Percentiles rank a stretch among this genome's conserved stretches.
Evolutionary conservation across 2,888 invertebrate species (phyloP).

Genomic region (Saturnia pavonia): DNA sequence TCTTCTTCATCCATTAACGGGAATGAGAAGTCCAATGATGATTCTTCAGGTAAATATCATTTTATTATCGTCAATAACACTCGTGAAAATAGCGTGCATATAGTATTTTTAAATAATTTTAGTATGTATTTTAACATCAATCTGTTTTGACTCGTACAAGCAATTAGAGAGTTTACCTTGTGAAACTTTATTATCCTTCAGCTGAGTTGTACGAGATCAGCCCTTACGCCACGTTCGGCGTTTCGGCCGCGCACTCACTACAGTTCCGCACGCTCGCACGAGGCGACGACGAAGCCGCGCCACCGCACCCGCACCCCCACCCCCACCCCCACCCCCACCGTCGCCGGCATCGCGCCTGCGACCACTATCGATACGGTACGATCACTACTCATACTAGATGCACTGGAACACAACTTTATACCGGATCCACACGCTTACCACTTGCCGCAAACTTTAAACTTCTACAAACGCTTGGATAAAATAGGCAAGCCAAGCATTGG

Average conservation of each 20-base stretch:
- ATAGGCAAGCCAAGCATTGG: too few relatives aligned
- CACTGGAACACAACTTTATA: too few relatives aligned
- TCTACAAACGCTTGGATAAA: too few relatives aligned
- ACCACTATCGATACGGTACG: constrained; percentile 76
- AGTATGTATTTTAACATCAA: too few relatives aligned
- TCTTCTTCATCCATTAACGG: constrained; percentile 79
- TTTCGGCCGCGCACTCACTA: constrained; percentile 84
- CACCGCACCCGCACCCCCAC: constrained; percentile 64
- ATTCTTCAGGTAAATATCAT: constrained; percentile 69
- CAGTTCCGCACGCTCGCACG: constrained; percentile 91
- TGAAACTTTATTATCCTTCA: constrained; percentile 27
- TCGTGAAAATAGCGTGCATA: too few relatives aligned
- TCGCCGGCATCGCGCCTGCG: constrained; percentile 70
- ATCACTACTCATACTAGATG: too few relatives aligned
- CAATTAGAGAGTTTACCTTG: not conserved
- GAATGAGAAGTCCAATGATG: constrained; percentile 79
- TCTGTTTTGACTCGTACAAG: too few relatives aligned
- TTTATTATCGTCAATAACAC: too few relatives aligned
- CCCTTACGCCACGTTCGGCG: constrained; percentile 90
- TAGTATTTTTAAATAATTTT: too few relatives aligned
- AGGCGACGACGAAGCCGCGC: constrained; percentile 79
- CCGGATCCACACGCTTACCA: too few relatives aligned
- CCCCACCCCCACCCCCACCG: constrained; percentile 58
- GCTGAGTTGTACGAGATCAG: constrained; percentile 90
- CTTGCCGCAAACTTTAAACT: not conserved